Base-by-base conservation (phyloP, 2,888 invertebrate species). In the Luffia ferchaultella region DNA sequence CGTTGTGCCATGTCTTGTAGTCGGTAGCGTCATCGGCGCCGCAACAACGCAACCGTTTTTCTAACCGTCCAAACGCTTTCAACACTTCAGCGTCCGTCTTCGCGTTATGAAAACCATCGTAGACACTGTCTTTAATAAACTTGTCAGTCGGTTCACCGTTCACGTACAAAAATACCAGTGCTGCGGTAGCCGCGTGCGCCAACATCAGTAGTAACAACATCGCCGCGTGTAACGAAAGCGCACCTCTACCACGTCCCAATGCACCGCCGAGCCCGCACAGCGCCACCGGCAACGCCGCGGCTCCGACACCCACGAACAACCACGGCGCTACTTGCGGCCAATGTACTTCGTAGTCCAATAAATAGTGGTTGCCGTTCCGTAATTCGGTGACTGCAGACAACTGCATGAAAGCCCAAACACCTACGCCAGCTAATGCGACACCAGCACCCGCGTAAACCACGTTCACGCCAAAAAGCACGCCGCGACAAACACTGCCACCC, bases 281-380 rank as follows among this genome's bases (percentile, higher is more conserved):
- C 0, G 82, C 66, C 20, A 83, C 70, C 54, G 76, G 64, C 70
- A 82, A 72, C 30, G 82, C 68, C 55, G 70, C 72, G 44, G 82
- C 52, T 20, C 80, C 82, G 5, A 78, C 64, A 0, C 82, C 48
- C 46, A 82, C 82, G 61, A 82, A 82, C 57, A 83, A 68, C 83
- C 83, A 83, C 72, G 83, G 83, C 49, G 78, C 80, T 1, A 76
- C 77, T 54, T 83, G 83, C 1, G 82, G 83, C 83, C 83, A 83
- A 62, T 83, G 82, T 46, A 83, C 62, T 48, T 80, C 62, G 59
- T 82, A 83, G 68, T 83, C 83, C 64, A 82, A 51, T 41, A 83
- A 53, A 48, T 82, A 83, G 52, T 82, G 83, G 68, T 83, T 83
- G 54, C 67, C 76, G 57, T 83, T 83, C 58, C 83, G 67, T 53